phyloP scores from a whole-genome alignment of 2,113 vertebrate genomes.

The Calyptommatus sinebrachiatus region DNA sequence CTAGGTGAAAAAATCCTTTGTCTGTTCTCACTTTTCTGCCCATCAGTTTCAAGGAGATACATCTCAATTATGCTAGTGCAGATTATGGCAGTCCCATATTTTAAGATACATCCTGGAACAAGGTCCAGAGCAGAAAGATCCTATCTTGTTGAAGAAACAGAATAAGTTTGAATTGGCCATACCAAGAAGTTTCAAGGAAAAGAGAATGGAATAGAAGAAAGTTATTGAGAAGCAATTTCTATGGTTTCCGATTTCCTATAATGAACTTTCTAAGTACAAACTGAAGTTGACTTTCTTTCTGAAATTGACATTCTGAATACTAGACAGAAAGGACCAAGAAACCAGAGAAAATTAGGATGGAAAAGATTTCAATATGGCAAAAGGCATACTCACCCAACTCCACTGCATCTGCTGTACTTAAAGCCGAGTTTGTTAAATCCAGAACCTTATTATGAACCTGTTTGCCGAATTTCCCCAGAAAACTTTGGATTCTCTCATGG shows the following conservation, averaged over 20 bases:
- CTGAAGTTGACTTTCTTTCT: background rate
- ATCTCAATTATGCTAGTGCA: too few species aligned
- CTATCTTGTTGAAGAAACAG: background rate
- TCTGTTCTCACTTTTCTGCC: too few species aligned
- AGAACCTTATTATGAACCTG: slow-evolving; percentile 67
- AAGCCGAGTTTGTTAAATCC: slow-evolving; percentile 76
- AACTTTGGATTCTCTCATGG: slow-evolving; percentile 72
- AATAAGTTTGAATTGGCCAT: background rate
- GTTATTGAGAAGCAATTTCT: background rate
- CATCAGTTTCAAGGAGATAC: too few species aligned
- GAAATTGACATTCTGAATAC: background rate
- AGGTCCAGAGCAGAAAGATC: too few species aligned
- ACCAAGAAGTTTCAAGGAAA: background rate
- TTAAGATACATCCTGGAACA: too few species aligned
- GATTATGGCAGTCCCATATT: too few species aligned
- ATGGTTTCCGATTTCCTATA: too few species aligned
- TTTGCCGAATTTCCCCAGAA: slow-evolving; percentile 79
- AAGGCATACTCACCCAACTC: slow-evolving; percentile 73
- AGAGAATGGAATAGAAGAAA: background rate
- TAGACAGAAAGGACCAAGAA: slow-evolving; percentile 14
- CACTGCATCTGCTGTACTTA: slow-evolving; percentile 73
- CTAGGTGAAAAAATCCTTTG: too few species aligned
- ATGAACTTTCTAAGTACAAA: background rate
- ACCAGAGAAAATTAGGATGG: slow-evolving; percentile 17
- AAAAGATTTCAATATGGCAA: background rate